Evolutionary conservation across 2,797 vertebrate genomes (phyloP).

Genomic region (Denticeps clupeoides): DNA sequence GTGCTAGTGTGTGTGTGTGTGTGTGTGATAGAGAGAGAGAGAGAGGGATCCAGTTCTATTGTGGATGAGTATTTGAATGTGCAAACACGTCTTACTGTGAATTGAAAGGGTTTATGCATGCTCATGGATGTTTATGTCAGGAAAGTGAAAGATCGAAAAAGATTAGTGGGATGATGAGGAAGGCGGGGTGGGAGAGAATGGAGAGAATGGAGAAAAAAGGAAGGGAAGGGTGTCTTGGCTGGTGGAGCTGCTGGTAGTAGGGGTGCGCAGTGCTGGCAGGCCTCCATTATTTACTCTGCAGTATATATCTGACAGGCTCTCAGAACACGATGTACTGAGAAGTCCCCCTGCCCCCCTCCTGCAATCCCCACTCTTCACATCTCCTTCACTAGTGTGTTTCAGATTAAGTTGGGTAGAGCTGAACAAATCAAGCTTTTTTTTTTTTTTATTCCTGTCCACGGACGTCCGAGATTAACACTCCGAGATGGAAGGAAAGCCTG

Average conservation of each 20-base stretch:
- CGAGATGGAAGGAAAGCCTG: neutral
- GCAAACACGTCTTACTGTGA: constrained; percentile 10
- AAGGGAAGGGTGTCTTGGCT: neutral
- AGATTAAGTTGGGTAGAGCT: constrained; percentile 20
- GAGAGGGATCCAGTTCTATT: neutral
- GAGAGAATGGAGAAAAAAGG: too few relatives aligned
- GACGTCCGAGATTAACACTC: constrained; percentile 3
- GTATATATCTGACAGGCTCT: constrained; percentile 44
- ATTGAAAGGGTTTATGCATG: too few relatives aligned
- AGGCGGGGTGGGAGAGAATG: too few relatives aligned
- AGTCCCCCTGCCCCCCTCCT: constrained; percentile 14
- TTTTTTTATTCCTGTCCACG: constrained; percentile 7
- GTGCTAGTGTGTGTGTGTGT: neutral
- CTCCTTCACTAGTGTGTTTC: constrained; percentile 10
- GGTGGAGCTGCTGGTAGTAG: constrained; percentile 12
- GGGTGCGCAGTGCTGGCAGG: constrained; percentile 27
- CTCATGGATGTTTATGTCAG: too few relatives aligned
- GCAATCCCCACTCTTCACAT: neutral
- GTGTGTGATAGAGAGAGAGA: neutral
- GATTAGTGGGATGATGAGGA: too few relatives aligned
- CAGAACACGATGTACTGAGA: constrained; percentile 40
- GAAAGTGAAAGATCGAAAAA: too few relatives aligned
- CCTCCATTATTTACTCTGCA: constrained; percentile 38
- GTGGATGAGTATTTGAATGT: constrained; percentile 8
- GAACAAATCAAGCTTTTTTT: constrained; percentile 37